These are phyloP conservation scores for Paratilapia polleni DNA, from an alignment of 2,113 vertebrate genomes.

Conservation along the genomic window DNA sequence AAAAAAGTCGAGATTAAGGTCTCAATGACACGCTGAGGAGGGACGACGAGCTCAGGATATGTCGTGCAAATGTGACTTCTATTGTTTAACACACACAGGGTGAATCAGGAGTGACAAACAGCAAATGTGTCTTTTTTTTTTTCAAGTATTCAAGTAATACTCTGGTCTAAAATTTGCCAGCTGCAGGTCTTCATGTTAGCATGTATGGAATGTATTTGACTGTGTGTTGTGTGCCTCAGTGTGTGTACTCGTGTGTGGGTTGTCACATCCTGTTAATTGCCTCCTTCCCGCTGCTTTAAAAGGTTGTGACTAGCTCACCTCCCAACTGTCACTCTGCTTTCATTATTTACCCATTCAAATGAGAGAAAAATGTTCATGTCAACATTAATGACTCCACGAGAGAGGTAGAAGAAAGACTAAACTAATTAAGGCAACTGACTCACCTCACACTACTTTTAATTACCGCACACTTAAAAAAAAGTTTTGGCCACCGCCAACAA, in stretches of 20 bases:
- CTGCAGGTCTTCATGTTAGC: neutral
- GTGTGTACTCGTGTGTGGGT: constrained; percentile 37
- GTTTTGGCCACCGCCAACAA: constrained; percentile 31
- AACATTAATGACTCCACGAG: constrained; percentile 74
- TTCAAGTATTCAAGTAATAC: neutral
- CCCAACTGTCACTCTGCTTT: constrained; percentile 68
- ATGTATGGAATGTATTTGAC: neutral
- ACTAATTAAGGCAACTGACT: constrained; percentile 70
- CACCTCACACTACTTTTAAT: constrained; percentile 63
- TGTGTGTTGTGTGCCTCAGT: neutral
- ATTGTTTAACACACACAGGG: neutral
- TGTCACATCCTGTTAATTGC: constrained; percentile 78
- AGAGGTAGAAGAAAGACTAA: constrained; percentile 52
- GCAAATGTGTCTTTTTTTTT: neutral
- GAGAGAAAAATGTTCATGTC: constrained; percentile 75
- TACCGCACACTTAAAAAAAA: constrained; percentile 22
- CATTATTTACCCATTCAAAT: constrained; percentile 79
- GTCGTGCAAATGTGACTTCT: neutral
- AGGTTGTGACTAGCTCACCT: constrained; percentile 65
- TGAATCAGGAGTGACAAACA: neutral
- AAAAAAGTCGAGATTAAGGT: neutral
- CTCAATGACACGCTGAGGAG: neutral
- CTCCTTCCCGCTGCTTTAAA: constrained; percentile 66
- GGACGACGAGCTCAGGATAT: neutral
- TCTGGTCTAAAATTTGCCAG: constrained; percentile 5